Conservation (phyloP, 2,113 vertebrate species). For the Crypturellus undulatus region DNA sequence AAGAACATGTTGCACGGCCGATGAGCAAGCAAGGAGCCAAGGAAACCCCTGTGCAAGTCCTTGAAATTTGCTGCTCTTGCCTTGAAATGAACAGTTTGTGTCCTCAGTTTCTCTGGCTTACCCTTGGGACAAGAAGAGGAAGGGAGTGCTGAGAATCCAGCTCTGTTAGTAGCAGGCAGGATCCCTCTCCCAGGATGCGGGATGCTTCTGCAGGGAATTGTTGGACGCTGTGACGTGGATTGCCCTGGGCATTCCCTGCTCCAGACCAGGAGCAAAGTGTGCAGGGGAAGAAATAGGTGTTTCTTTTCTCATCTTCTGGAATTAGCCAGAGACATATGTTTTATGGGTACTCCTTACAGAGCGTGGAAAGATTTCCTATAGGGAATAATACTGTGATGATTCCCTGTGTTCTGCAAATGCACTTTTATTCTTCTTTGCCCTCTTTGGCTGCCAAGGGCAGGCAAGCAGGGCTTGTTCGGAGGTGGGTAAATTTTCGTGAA, state of each 20-base stretch:
- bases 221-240: not conserved
- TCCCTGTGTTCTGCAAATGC: not conserved
- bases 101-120: not conserved
- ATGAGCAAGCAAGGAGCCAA: not conserved
- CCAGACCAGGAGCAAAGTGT: not conserved
- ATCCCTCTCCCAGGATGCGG: not conserved
- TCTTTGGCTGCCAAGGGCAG: not conserved
- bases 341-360: not conserved
- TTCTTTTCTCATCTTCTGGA: not conserved
- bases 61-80: not conserved
- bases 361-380: not conserved
- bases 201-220: not conserved
- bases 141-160: not conserved
- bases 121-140: not conserved
- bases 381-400: not conserved
- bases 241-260: not conserved
- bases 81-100: not conserved
- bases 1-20: not conserved
- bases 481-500: not conserved
- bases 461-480: not conserved
- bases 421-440: not conserved
- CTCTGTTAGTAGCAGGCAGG: not conserved
- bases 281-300: not conserved
- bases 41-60: not conserved
- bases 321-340: not conserved